Evolutionary conservation across 1,140 invertebrate genomes (phyloP).

Genomic region (Oedothorax gibbosus): DNA sequence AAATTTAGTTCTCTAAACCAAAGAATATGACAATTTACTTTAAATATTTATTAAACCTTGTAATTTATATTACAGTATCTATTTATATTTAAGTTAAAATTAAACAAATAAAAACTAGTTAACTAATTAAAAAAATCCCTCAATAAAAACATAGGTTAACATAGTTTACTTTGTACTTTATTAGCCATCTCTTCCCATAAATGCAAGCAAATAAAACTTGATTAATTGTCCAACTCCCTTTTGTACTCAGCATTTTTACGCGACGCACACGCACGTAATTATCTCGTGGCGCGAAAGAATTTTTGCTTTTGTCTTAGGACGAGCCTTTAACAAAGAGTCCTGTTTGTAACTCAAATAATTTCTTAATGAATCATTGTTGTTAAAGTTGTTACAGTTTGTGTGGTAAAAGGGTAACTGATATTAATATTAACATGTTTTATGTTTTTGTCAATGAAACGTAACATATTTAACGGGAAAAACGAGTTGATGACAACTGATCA

Average conservation of each 20-base stretch:
- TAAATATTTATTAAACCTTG: no score
- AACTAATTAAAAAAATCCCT: no score
- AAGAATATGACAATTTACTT: no score
- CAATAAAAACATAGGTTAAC: background rate
- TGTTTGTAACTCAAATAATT: constrained; percentile 34
- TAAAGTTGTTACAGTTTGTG: background rate
- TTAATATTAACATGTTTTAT: no score
- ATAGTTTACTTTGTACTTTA: constrained; percentile 21
- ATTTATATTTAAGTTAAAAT: no score
- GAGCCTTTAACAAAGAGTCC: background rate
- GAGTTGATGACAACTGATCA: no score
- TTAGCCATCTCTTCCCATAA: constrained; percentile 13
- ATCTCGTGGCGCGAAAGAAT: constrained; percentile 37
- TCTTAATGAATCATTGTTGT: constrained; percentile 54
- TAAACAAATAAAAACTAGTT: no score
- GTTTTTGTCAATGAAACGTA: no score
- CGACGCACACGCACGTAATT: constrained; percentile 29
- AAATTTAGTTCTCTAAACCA: no score
- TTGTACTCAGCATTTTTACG: constrained; percentile 33
- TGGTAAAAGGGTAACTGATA: no score
- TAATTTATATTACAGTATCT: no score
- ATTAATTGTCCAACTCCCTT: constrained; percentile 45
- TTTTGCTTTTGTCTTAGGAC: constrained; percentile 28
- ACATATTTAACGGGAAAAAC: no score
- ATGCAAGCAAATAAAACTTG: constrained; percentile 36